Evolutionary conservation across 1,140 invertebrate species (phyloP), one percentile per base, ranked within the genome.

Genomic region (Neuroterus valhalla): DNA sequence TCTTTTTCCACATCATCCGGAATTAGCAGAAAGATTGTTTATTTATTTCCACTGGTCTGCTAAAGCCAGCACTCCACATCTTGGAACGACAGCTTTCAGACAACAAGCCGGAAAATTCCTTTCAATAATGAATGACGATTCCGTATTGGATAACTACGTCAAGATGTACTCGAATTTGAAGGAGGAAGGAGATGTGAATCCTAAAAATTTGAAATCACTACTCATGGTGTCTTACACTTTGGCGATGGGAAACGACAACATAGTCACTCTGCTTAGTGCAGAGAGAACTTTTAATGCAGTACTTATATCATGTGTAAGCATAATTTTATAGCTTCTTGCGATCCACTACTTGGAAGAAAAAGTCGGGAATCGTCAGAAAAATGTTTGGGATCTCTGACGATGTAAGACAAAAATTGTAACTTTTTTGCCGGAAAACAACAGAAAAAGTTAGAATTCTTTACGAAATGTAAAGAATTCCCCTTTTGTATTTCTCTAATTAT

Each of bases 1-100:
- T 88, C 88, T 96, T 75, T 96, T 96, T 88, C 94, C 95, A n/a
- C 92, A 93, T 85, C 94, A 96, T 88, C 91, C 92, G 2, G 92
- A 95, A 75, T 89, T 96, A 72, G 94, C 93, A 17, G 90, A 92
- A 38, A 92, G 93, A 77, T 88, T 96, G 70, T 96, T 93, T 81
- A 87, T 86, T 71, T 92, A 93, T 85, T 90, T 96, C 70, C 92
- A 93, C 78, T 87, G 86, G 69, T 85, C 86, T 26, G 92, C 92
- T 14, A 92, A 92, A 77, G 91, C 92, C 66, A 93, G 92, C 74
- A 93, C 92, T 19, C 86, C 90, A 43, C 91, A 94, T 81, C 89
- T 95, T 46, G 91, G 91, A 19, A 85, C 90, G 0, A 87, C 91
- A 2, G 91, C 90, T 2, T 96, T 96, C 82, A 91, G 92, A 66